Percentiles rank a stretch among this genome's conserved stretches.
phyloP scores from a whole-genome alignment of 2,888 invertebrate genomes.

The Hylaea fasciaria region DNA sequence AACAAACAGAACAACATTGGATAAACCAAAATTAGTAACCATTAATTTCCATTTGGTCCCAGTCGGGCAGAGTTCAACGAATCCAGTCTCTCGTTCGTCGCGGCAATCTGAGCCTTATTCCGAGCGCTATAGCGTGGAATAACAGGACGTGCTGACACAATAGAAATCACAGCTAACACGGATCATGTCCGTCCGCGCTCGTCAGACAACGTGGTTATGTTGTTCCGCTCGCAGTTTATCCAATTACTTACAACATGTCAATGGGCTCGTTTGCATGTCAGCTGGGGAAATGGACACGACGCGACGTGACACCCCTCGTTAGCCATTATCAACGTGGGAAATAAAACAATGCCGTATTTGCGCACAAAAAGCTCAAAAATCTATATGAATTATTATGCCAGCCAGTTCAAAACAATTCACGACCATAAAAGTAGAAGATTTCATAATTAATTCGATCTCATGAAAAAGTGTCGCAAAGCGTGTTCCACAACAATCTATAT shows the following conservation, averaged over 20 bases:
- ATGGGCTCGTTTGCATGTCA: conserved; percentile 31
- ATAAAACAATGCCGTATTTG: neutral
- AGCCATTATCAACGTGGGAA: conserved; percentile 21
- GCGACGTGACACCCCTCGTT: conserved; percentile 10
- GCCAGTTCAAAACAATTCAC: conserved; percentile 13
- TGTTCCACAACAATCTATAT: conserved; percentile 16
- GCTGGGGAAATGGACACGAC: conserved; percentile 20
- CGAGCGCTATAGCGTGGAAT: conserved; percentile 5
- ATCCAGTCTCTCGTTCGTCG: conserved; percentile 4
- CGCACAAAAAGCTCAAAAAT: neutral
- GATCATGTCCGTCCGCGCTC: conserved; percentile 24
- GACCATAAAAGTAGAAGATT: conserved; percentile 27
- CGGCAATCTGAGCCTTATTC: conserved; percentile 20
- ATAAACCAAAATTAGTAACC: conserved; percentile 11
- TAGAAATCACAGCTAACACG: conserved; percentile 14
- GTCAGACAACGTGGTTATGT: conserved; percentile 31
- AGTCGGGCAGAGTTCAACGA: conserved; percentile 24
- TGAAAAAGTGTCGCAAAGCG: conserved; percentile 29
- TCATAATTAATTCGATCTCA: conserved; percentile 39
- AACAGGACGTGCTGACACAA: neutral
- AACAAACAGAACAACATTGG: neutral
- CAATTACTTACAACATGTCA: conserved; percentile 34
- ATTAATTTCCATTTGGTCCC: conserved; percentile 12
- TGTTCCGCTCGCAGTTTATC: conserved; percentile 36
- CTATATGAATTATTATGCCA: neutral